Evolutionary conservation across 2,113 vertebrate genomes (phyloP).

Genomic region (Climacteris rufus): DNA sequence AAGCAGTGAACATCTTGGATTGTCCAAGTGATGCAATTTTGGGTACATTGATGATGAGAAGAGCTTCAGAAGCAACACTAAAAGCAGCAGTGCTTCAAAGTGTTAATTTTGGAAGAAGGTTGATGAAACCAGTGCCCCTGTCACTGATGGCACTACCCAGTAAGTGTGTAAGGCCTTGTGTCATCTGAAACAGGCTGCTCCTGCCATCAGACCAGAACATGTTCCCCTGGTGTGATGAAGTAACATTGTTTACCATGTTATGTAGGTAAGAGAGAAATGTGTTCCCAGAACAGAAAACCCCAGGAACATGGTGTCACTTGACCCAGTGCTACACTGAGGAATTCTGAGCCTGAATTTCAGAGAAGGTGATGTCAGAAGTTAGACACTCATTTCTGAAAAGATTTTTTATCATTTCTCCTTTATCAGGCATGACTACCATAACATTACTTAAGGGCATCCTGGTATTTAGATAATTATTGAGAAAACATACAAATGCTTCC

Average conservation of each 20-base stretch:
- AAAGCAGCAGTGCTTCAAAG: background rate
- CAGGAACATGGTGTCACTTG: background rate
- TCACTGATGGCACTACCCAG: background rate
- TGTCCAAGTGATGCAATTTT: accelerated
- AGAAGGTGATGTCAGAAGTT: background rate
- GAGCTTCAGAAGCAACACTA: background rate
- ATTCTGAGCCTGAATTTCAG: background rate
- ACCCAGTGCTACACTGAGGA: background rate
- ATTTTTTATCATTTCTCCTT: background rate
- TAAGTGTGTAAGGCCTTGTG: background rate
- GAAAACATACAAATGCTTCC: background rate
- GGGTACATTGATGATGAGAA: background rate
- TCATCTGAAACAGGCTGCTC: background rate
- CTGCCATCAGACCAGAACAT: background rate
- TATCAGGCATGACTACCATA: background rate
- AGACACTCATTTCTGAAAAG: background rate
- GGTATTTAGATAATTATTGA: background rate
- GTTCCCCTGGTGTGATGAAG: background rate
- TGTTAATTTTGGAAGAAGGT: background rate
- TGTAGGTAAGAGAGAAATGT: background rate
- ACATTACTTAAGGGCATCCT: background rate
- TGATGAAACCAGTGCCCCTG: background rate
- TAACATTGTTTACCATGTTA: background rate
- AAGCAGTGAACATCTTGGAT: background rate
- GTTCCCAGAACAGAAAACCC: background rate